Percentiles rank a stretch among this genome's conserved stretches.
Conservation (phyloP, 2,113 vertebrate species). For the Forbesichthys agassizii region DNA sequence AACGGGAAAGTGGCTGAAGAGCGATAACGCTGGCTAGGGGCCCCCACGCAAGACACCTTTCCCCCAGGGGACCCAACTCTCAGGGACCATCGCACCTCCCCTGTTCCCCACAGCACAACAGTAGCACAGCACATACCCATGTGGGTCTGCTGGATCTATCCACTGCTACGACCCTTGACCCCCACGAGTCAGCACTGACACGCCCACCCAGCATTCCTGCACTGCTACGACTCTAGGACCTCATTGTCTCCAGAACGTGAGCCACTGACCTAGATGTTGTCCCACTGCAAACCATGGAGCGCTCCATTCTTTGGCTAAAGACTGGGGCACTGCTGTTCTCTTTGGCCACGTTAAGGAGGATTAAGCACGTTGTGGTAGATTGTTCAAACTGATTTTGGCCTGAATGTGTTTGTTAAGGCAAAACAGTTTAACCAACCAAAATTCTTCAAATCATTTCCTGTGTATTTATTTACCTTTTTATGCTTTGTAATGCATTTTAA, state of each 20-base stretch:
- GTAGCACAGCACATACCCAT: conserved; percentile 33
- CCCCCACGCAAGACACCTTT: conserved; percentile 51
- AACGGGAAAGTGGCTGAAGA: conserved; percentile 76
- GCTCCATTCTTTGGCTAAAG: conserved; percentile 22
- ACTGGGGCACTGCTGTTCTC: conserved; percentile 29
- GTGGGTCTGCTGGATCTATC: conserved; percentile 69
- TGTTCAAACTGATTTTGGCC: conserved; percentile 29
- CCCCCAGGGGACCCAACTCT: conserved; percentile 71
- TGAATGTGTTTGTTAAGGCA: conserved; percentile 21
- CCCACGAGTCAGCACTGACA: conserved; percentile 66
- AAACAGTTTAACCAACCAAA: conserved; percentile 26
- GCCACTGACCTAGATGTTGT: conserved; percentile 35
- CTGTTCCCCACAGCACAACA: conserved; percentile 20
- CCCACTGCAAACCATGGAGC: conserved; percentile 21
- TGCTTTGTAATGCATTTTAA: conserved; percentile 21
- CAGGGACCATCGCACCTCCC: conserved; percentile 73
- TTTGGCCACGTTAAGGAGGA: conserved; percentile 8
- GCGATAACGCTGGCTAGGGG: conserved; percentile 73
- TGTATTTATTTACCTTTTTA: conserved; percentile 69
- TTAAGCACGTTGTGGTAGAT: conserved; percentile 16
- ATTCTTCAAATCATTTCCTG: conserved; percentile 33
- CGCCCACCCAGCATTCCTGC: conserved; percentile 65
- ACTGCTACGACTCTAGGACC: conserved; percentile 55
- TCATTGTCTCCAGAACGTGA: conserved; percentile 11
- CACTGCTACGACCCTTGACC: conserved; percentile 49